Conservation (phyloP, 2,113 vertebrate species). For the Plecotus auritus region DNA sequence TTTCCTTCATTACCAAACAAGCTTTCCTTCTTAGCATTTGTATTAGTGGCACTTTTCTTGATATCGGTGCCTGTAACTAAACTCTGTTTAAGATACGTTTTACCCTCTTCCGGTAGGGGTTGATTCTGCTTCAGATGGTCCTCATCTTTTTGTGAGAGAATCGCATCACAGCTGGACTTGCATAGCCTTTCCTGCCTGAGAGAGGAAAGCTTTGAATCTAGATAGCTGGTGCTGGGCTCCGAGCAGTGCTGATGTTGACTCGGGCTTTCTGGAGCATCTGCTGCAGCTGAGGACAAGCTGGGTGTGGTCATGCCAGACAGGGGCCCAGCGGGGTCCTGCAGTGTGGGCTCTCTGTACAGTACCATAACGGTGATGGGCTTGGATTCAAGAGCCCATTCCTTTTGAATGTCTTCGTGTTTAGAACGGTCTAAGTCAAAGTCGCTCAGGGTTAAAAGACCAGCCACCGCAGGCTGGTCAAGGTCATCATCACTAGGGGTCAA, state of each 20-base stretch:
- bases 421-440: too few species aligned
- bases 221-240: slow-evolving; percentile 82
- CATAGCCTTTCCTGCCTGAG: not conserved
- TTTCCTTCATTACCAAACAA: slow-evolving; percentile 73
- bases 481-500: too few species aligned
- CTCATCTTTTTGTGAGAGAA: too few species aligned
- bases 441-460: too few species aligned
- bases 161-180: too few species aligned
- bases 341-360: slow-evolving; percentile 30
- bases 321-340: slow-evolving; percentile 53
- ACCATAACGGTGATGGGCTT: slow-evolving; percentile 65
- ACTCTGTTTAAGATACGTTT: too few species aligned
- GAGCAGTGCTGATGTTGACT: slow-evolving; percentile 84
- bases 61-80: too few species aligned
- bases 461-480: too few species aligned
- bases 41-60: slow-evolving; percentile 10
- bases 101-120: too few species aligned
- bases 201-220: slow-evolving; percentile 52
- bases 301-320: slow-evolving; percentile 46
- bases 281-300: slow-evolving; percentile 63
- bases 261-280: slow-evolving; percentile 65
- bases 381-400: too few species aligned
- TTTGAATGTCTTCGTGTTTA: too few species aligned
- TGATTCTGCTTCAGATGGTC: too few species aligned
- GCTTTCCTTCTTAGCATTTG: slow-evolving; percentile 76